phyloP scores from a whole-genome alignment of 1,140 invertebrate species.

The Diuraphis noxia region DNA sequence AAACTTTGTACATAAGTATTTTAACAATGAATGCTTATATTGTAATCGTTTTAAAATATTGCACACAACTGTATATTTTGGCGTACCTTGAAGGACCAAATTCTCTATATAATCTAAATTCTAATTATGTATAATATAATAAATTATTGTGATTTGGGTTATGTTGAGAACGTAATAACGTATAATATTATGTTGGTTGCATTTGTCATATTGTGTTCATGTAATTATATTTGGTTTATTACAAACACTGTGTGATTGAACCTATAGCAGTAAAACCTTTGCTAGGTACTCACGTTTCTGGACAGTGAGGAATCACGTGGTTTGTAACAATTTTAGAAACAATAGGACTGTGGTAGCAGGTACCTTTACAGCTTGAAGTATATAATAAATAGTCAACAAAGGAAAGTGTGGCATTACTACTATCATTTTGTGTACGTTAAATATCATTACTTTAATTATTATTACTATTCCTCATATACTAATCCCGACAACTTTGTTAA shows the following conservation, averaged over 20 bases:
- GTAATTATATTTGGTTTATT: slow-evolving; percentile 15
- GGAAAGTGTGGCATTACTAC: not conserved
- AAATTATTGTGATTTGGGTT: not conserved
- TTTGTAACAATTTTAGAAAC: not conserved
- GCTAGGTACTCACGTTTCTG: not conserved
- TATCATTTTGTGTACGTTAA: not conserved
- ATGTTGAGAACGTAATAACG: not conserved
- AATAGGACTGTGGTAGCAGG: not conserved
- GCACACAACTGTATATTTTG: not conserved
- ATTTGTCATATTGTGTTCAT: not conserved
- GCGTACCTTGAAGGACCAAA: not conserved
- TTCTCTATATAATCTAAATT: not conserved
- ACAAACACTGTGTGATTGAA: not conserved
- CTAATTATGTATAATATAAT: not conserved
- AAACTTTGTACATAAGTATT: not conserved
- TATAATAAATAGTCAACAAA: not conserved
- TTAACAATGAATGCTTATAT: not conserved
- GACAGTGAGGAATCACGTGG: not conserved
- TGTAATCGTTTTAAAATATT: not conserved
- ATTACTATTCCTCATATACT: not conserved
- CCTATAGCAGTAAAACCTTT: not conserved
- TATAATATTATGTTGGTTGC: not conserved
- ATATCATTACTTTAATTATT: not conserved
- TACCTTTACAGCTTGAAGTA: not conserved
- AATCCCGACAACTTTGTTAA: not conserved